Evolutionary conservation across 2,797 vertebrate species (phyloP).

Genomic region (Rallus crepitans): DNA sequence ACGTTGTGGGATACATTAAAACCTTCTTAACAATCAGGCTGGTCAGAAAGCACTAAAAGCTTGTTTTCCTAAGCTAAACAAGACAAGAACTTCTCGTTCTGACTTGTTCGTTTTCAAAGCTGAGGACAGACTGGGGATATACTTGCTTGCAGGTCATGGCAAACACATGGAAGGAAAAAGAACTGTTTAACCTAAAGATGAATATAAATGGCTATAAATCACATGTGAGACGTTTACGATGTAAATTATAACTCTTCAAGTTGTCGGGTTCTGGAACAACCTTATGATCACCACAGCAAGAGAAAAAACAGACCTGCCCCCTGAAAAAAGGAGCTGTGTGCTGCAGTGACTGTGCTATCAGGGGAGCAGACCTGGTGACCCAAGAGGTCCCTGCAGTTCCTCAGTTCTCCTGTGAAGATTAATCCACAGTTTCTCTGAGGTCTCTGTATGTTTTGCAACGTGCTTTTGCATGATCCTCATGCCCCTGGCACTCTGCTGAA

Average conservation of each 20-base stretch:
- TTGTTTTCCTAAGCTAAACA: conserved; percentile 39
- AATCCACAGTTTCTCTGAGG: neutral
- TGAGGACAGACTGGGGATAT: neutral
- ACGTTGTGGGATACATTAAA: neutral
- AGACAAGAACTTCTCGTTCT: conserved; percentile 24
- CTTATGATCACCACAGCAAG: neutral
- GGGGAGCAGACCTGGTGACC: neutral
- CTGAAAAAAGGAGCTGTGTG: neutral
- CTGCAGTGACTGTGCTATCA: neutral
- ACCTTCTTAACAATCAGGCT: conserved; percentile 6
- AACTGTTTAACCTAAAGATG: neutral
- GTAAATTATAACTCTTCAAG: neutral
- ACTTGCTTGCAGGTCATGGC: conserved; percentile 15
- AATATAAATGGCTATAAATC: conserved; percentile 29
- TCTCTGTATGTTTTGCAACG: neutral
- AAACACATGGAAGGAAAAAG: conserved; percentile 1
- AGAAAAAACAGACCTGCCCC: neutral
- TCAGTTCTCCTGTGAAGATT: neutral
- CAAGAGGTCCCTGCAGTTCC: neutral
- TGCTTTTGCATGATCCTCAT: neutral
- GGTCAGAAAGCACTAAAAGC: neutral
- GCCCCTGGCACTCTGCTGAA: neutral
- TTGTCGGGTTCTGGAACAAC: neutral
- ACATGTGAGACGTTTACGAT: neutral
- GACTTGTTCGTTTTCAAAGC: conserved; percentile 38